Evolutionary conservation across 2,113 vertebrate genomes (phyloP).

Genomic region (Pungitius pungitius): DNA sequence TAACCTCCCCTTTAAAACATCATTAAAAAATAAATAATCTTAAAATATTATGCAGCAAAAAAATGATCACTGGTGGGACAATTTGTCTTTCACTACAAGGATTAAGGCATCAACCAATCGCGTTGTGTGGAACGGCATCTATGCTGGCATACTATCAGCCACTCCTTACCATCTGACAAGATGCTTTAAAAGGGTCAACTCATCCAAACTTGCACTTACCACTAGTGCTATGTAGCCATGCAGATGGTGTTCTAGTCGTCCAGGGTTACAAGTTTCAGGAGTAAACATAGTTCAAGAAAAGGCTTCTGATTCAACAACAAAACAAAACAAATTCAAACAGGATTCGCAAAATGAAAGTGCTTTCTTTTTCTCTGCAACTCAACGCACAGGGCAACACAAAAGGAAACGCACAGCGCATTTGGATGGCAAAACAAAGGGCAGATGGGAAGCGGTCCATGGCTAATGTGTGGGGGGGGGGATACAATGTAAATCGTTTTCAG

Average conservation of each 20-base stretch:
- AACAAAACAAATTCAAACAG: constrained; percentile 44
- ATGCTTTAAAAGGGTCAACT: constrained; percentile 34
- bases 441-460: constrained; percentile 46
- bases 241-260: not conserved
- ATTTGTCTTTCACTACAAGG: not conserved
- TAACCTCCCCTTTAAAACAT: too few species aligned
- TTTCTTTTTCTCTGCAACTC: constrained; percentile 75
- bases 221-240: not conserved
- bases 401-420: constrained; percentile 27
- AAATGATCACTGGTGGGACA: not conserved
- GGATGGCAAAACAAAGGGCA: constrained; percentile 59
- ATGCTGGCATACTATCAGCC: not conserved
- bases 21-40: not conserved
- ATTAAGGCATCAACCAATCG: not conserved
- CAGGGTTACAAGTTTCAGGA: not conserved
- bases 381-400: constrained; percentile 51
- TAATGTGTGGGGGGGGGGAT: constrained; percentile 17
- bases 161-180: constrained; percentile 7
- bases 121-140: not conserved
- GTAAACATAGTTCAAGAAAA: constrained; percentile 17
- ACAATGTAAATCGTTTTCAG: constrained; percentile 51
- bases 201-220: constrained; percentile 3
- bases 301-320: constrained; percentile 34
- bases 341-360: constrained; percentile 44
- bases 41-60: not conserved